Conservation (phyloP, 2,888 invertebrate genomes). For the Quadriops clusia region DNA sequence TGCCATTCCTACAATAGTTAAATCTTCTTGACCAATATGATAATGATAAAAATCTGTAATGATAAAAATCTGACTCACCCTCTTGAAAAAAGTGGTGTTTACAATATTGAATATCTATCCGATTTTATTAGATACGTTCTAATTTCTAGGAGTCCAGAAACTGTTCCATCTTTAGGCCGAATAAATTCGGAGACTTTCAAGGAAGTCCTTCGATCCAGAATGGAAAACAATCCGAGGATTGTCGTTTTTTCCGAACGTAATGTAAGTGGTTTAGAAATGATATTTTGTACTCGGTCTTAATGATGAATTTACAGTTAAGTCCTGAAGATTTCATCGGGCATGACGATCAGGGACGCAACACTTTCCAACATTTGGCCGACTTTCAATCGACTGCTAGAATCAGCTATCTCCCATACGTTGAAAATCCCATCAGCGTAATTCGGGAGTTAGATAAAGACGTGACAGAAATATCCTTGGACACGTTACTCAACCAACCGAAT, state of each 20-base stretch:
- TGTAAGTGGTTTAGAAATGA: slow-evolving; percentile 26
- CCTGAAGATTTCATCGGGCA: slow-evolving; percentile 38
- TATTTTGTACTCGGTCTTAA: slow-evolving; percentile 3
- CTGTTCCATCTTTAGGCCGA: slow-evolving; percentile 30
- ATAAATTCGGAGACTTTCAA: slow-evolving; percentile 30
- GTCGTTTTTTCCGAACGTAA: slow-evolving; percentile 41
- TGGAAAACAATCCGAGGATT: slow-evolving; percentile 32
- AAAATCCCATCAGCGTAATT: slow-evolving; percentile 45
- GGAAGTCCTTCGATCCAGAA: slow-evolving; percentile 23
- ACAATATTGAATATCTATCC: too few relatives aligned
- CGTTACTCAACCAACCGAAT: slow-evolving; percentile 24
- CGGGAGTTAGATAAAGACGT: slow-evolving; percentile 38
- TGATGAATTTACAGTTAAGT: slow-evolving; percentile 36
- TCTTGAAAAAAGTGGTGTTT: too few relatives aligned
- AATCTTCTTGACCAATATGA: too few relatives aligned
- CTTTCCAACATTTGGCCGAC: slow-evolving; percentile 35
- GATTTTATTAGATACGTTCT: too few relatives aligned
- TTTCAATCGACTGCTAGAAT: slow-evolving; percentile 28
- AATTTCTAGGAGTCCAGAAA: too few relatives aligned
- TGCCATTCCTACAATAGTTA: too few relatives aligned
- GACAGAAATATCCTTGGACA: slow-evolving; percentile 25
- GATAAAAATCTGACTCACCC: too few relatives aligned
- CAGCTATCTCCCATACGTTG: slow-evolving; percentile 51
- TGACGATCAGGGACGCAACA: slow-evolving; percentile 30
- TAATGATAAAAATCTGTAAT: too few relatives aligned